phyloP scores from a whole-genome alignment of 2,888 invertebrate genomes.

The Uropetala carovei region DNA sequence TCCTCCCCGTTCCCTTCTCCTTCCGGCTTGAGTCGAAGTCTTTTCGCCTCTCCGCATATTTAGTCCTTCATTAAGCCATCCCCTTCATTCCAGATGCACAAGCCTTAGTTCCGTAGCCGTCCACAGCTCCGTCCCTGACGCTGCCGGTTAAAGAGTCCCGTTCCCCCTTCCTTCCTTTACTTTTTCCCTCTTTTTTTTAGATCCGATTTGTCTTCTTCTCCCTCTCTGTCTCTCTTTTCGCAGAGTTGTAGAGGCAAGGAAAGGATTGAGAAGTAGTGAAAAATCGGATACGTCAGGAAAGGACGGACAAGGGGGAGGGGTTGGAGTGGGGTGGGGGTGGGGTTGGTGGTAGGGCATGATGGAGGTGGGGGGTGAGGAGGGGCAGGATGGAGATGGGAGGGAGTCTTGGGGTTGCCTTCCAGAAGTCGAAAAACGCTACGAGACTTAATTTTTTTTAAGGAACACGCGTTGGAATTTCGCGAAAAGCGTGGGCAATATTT shows the following conservation, averaged over 20 bases:
- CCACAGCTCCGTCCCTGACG: neutral
- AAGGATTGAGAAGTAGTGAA: neutral
- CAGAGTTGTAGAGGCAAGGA: neutral
- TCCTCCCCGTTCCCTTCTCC: neutral
- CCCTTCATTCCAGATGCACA: neutral
- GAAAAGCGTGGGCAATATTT: slow-evolving; percentile 24
- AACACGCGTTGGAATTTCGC: slow-evolving; percentile 44
- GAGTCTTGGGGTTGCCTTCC: neutral
- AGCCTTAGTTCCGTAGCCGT: neutral
- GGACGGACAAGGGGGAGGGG: no score
- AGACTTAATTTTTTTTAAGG: slow-evolving; percentile 37
- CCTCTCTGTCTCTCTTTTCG: neutral
- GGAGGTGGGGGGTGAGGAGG: neutral
- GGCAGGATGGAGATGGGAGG: neutral
- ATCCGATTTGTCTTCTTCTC: neutral
- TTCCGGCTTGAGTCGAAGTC: slow-evolving; percentile 15
- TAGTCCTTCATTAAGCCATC: slow-evolving; percentile 37
- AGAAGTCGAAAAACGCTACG: neutral
- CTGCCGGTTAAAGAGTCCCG: neutral
- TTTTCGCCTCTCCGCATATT: slow-evolving; percentile 51
- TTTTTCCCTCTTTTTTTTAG: neutral
- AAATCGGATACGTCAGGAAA: neutral
- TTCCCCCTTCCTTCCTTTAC: neutral
- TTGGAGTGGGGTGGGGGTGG: neutral
- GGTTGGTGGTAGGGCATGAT: no score